Evolutionary conservation across 1,140 invertebrate species (phyloP).

Genomic region (Condylostylus longicornis): DNA sequence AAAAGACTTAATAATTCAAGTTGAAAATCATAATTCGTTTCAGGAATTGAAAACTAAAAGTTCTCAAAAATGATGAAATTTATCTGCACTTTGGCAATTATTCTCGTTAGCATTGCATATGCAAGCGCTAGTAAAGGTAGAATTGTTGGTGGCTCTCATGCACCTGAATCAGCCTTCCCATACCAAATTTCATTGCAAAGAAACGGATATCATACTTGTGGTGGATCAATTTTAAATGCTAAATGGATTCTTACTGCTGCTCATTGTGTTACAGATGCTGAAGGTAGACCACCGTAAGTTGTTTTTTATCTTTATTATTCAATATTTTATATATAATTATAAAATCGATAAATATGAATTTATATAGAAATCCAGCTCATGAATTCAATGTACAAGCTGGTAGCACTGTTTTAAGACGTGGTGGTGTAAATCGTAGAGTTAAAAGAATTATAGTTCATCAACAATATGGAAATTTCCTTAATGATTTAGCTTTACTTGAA

Average conservation of each 20-base stretch:
- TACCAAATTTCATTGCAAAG: constrained; percentile 22
- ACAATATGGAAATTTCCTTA: constrained; percentile 20
- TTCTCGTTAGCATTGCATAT: no score
- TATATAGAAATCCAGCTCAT: background rate
- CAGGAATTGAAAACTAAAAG: no score
- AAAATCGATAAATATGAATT: no score
- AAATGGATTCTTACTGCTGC: constrained; percentile 22
- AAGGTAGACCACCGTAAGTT: no score
- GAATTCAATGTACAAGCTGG: constrained; percentile 15
- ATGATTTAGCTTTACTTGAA: constrained; percentile 36
- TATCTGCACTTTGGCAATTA: no score
- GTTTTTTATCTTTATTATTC: no score
- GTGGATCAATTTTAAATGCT: constrained; percentile 20
- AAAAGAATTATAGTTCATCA: constrained; percentile 25
- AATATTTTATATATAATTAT: no score
- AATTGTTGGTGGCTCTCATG: constrained; percentile 22
- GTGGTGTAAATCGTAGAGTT: constrained; percentile 13
- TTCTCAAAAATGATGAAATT: no score
- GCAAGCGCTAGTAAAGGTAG: constrained; percentile 7
- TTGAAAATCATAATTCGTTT: no score
- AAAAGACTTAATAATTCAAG: no score
- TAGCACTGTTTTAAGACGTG: constrained; percentile 13
- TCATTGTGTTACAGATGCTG: constrained; percentile 24
- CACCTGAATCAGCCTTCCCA: constrained; percentile 20
- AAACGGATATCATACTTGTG: constrained; percentile 17